Evolutionary conservation across 1,140 invertebrate species (phyloP), one percentile per base, ranked within the genome.

Genomic region (Cydia amplana): DNA sequence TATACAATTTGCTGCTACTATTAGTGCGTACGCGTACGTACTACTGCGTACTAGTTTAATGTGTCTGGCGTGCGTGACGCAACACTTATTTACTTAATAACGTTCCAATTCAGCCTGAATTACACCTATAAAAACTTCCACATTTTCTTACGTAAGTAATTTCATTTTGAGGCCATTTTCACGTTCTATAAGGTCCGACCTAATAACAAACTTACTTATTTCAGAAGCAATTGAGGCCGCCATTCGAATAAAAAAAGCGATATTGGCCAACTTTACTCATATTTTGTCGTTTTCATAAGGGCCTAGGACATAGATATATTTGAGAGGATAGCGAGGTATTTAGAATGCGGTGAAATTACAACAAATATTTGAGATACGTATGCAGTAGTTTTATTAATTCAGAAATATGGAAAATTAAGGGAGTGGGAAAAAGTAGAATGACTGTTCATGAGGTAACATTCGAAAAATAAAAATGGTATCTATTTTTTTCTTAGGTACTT

Each of bases 161-260:
- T 23, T 60, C 10, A 23, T 60, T 60, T 23, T n/a, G 20, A 60
- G 36, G 6, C 67, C 18, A 75, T 75, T 28, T 40, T 79, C 78
- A 51, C 64, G n/a, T 16, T 16, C 12, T 67, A 7, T 64, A 75
- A 78, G 74, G 40, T 7, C 18, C 20, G 60, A 16, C 64, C 55
- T 74, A 75, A 78, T 78, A 79, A 79, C 77, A 14, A 51, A 74
- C 73, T 79, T 79, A 79, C 76, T 79, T 79, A 79, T 79, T 76
- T 79, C 65, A 72, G 43, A 43, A 76, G 75, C 78, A 79, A 79
- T 79, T 76, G 75, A 79, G 72, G 65, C 28, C 28, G 72, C 16
- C 12, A 60, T 60, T 72, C 55, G 46, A 74, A 74, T 77, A 75
- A 73, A 75, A 78, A 73, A 75, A 65, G 16, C 46, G 49, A 75